phyloP scores from a whole-genome alignment of 2,888 invertebrate species.

The Galerucella calmariensis region DNA sequence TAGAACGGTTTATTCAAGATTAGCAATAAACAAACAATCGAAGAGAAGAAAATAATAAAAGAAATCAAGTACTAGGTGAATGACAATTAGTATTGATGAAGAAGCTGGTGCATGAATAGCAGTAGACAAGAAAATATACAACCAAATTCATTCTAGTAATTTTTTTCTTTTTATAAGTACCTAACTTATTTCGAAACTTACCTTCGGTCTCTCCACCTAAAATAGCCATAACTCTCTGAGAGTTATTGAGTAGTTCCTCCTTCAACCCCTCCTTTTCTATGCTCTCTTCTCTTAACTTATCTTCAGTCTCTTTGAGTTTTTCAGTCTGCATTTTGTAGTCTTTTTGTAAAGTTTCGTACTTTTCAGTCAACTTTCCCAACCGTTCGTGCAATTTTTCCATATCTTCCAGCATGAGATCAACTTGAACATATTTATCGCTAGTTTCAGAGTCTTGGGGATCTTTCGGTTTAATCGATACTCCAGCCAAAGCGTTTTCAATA shows the following conservation, averaged over 20 bases:
- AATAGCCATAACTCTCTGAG: slow-evolving; percentile 76
- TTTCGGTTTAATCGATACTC: slow-evolving; percentile 63
- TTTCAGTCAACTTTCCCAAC: slow-evolving; percentile 70
- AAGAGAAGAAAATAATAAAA: no score
- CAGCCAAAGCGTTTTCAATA: slow-evolving; percentile 77
- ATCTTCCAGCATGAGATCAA: slow-evolving; percentile 74
- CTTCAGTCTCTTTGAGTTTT: slow-evolving; percentile 69
- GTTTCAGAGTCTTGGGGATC: slow-evolving; percentile 59
- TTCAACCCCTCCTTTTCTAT: slow-evolving; percentile 80
- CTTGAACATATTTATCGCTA: slow-evolving; percentile 58
- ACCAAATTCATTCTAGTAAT: no score
- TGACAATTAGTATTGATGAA: no score
- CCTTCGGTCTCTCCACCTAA: slow-evolving; percentile 68
- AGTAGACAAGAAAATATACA: no score
- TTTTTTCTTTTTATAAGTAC: no score
- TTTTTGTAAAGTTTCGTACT: slow-evolving; percentile 70
- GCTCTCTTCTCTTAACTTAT: slow-evolving; percentile 75
- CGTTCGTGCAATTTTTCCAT: slow-evolving; percentile 72
- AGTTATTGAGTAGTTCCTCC: slow-evolving; percentile 79
- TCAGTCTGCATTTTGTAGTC: slow-evolving; percentile 63
- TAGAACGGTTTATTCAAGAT: no score
- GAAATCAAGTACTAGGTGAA: no score
- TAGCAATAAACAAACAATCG: no score
- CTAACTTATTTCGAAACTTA: slow-evolving; percentile 51
- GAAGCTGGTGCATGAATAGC: no score